Evolutionary conservation across 2,797 vertebrate genomes (phyloP), one percentile per base, ranked within the genome.

Genomic region (Atherinosoma microstoma): DNA sequence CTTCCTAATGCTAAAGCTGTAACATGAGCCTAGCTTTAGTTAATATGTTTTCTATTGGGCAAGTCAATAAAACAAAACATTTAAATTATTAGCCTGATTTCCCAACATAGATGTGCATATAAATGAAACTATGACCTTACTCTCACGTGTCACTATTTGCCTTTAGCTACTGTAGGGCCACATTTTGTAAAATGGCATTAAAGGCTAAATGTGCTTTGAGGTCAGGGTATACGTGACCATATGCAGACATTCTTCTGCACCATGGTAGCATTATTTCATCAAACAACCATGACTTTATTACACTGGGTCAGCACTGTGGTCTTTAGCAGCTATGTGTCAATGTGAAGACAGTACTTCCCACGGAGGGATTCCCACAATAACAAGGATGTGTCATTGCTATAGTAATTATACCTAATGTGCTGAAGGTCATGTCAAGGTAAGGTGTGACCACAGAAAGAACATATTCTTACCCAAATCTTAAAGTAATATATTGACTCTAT

Each of bases 11-110:
- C 5, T 47, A n/a, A 22, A 49, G 62, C 6, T 7, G 10, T 15
- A 71, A 32, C 49, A 58, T n/a, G 36, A 22, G 0, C 36, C 34
- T 12, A 56, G 53, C 67, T 59, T 53, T 24, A 73, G 63, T 56
- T 76, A 57, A 68, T 30, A 40, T 70, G 1, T 70, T 77, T 36
- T 79, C 69, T 73, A 42, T 18, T 54, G 65, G 63, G 79, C 78
- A 62, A 79, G 57, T 78, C 73, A 71, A 83, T 74, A 62, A 58
- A 67, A 38, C 38, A 16, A 64, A 66, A 35, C 59, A 64, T 75
- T 74, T 45, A 34, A 11, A 74, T 74, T 53, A 49, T 65, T 56
- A 68, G 22, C n/a, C 81, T 56, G 61, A 6, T 56, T 62, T 56
- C 68, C 32, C 24, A 22, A 27, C 24, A 2, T 10, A 24, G 45